phyloP scores from a whole-genome alignment of 2,888 invertebrate genomes.

The Erebia epiphron region DNA sequence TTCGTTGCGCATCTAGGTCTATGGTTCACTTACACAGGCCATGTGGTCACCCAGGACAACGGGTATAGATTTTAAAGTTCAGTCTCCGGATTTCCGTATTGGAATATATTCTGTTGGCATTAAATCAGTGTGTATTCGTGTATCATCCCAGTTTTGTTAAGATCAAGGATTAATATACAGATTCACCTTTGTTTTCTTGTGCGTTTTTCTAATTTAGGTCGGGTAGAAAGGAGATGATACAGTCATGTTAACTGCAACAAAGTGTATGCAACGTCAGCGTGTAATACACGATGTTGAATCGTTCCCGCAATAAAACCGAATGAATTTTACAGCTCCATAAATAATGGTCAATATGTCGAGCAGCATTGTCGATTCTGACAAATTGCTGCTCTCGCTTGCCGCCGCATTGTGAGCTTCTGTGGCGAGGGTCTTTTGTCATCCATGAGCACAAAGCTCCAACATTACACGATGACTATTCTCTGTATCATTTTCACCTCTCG shows the following conservation, averaged over 20 bases:
- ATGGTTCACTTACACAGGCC: too few species aligned
- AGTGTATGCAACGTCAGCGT: constrained; percentile 65
- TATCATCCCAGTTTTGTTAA: too few species aligned
- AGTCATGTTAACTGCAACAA: constrained; percentile 59
- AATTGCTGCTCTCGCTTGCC: constrained; percentile 76
- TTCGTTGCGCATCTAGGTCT: too few species aligned
- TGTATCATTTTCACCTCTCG: constrained; percentile 77
- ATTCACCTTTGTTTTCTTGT: neutral
- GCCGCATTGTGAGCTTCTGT: constrained; percentile 74
- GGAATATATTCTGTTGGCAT: too few species aligned
- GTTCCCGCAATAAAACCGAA: constrained; percentile 77
- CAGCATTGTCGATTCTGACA: constrained; percentile 80
- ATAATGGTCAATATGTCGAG: constrained; percentile 82
- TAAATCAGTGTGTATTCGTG: too few species aligned
- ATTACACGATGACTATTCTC: constrained; percentile 71
- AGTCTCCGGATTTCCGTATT: too few species aligned
- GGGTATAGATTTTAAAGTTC: too few species aligned
- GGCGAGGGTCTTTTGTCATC: constrained; percentile 66
- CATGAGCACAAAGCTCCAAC: constrained; percentile 61
- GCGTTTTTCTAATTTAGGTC: neutral
- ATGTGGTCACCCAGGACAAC: too few species aligned
- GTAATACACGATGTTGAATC: constrained; percentile 74
- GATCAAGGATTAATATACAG: too few species aligned
- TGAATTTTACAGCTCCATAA: constrained; percentile 77
- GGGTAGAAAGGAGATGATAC: constrained; percentile 31